Base-by-base conservation (phyloP, 2,888 invertebrate genomes). In the Cephus runcator region DNA sequence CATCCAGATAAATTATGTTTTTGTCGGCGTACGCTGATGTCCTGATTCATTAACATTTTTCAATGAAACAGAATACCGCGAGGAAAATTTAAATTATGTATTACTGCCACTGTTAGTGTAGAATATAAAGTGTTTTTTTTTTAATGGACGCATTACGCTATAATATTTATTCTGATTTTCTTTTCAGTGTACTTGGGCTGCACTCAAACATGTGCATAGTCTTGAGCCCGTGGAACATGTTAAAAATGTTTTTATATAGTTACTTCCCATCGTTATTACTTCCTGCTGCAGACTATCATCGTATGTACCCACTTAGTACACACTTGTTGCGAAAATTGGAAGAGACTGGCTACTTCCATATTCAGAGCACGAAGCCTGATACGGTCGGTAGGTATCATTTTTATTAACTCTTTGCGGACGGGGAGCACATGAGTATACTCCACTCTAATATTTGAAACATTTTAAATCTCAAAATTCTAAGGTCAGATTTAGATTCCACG, bases 301-400 rank as follows among this genome's bases (percentile, higher is more conserved):
- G 82, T 34, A 84, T 88, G 80, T 90, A 86, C 75, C 91, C 91
- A 4, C 4, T 90, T 12, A 80, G 77, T n/a, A 76, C 85, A 12
- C 79, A 83, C 6, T 79, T 87, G 1, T 15, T 73, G 2, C 33
- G 71, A 34, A 35, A 81, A 1, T 11, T 91, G 2, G 84, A 87
- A 73, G 90, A 89, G 82, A 79, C 83, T 30, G 92, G 92, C 15
- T 92, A 92, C 79, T 84, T 93, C 83, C 92, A 92, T 77, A 87
- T 95, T 34, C 96, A 96, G 85, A 94, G 95, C 3, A 95, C 95
- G 1, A 96, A 95, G 87, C 96, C 96, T 0, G 96, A 96, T 85
- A 95, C 96, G 36, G 88, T 95, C 75, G 95, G 95, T 95, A 88
- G 89, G 92, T 87, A 15, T 56, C 1, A 23, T 23, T 56, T 23